Base-by-base conservation (phyloP, 2,113 vertebrate species). In the Camelus bactrianus region DNA sequence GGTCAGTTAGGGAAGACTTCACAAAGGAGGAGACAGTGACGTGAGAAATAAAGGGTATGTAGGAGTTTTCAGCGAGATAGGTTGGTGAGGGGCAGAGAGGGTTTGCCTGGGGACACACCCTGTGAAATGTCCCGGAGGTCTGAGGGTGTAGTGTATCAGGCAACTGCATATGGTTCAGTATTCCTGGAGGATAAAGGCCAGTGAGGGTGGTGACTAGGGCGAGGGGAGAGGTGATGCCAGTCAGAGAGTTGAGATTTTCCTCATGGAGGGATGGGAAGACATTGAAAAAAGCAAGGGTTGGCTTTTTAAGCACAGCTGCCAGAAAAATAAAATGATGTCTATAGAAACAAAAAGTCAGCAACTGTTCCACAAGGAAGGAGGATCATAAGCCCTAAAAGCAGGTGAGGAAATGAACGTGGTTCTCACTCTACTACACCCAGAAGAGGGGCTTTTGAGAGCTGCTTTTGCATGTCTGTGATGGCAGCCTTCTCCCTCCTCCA, bases 181-280 rank as follows among this genome's bases (percentile, higher is more conserved):
- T 38, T 38, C 48, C 26, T 42, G 54, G 46, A 30, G 28, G 14
- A 8, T 35, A 8, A 15, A 46, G 86, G 54, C 32, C 58, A 48
- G 26, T 22, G 0, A 54, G 72, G 16, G 24, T 19, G 13, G 64
- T 50, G 72, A 30, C 10, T 0, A 2, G 22, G 24, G 4, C 0
- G 0, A 52, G 4, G 14, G 16, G 30, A 4, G 3, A 13, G 1
- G n/a, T n/a, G 38, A 0, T 35, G n/a, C 80, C 32, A 35, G 67
- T 12, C 52, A 48, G 0, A 67, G 54, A 28, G 8, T 87, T 32
- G 62, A n/a, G 15, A 19, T 85, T 52, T 48, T 38, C 32, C 5
- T 76, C 73, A 11, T 6, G 9, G 22, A 62, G 26, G 8, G 1
- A 35, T 52, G 48, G 22, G 13, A 92, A 67, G 56, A n/a, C 54